Conservation (phyloP, 2,888 invertebrate genomes). For the Cenopis cana region DNA sequence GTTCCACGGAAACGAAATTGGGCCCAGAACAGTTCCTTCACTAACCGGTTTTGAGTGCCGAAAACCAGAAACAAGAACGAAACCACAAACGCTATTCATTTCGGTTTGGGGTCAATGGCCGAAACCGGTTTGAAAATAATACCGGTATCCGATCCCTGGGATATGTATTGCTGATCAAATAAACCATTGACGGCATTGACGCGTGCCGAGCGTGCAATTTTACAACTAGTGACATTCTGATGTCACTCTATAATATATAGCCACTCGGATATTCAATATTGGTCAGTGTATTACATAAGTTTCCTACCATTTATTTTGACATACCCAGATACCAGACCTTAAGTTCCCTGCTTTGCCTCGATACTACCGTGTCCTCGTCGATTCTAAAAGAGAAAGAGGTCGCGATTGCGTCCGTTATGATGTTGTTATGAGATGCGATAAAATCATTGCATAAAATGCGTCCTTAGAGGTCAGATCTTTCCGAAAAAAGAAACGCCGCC, state of each 20-base stretch:
- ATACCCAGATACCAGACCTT: neutral
- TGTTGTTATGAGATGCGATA: neutral
- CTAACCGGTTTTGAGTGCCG: no score
- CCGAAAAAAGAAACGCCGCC: neutral
- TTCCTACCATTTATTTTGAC: neutral
- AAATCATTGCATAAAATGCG: no score
- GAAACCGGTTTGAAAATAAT: no score
- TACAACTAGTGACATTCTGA: constrained; percentile 15
- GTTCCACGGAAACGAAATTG: no score
- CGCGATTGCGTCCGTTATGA: no score
- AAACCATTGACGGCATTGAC: neutral
- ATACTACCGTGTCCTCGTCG: no score
- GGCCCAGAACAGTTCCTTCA: no score
- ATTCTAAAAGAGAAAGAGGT: no score
- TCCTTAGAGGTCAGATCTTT: neutral
- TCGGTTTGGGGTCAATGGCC: no score
- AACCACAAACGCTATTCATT: no score
- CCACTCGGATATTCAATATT: constrained; percentile 21
- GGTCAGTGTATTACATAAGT: neutral
- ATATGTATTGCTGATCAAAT: constrained; percentile 26
- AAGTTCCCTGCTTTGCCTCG: neutral
- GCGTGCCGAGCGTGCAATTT: constrained; percentile 25
- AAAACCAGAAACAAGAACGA: no score
- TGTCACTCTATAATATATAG: neutral
- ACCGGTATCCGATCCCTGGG: no score